Base-by-base conservation (phyloP, 2,113 vertebrate species). In the Bombycilla garrulus region DNA sequence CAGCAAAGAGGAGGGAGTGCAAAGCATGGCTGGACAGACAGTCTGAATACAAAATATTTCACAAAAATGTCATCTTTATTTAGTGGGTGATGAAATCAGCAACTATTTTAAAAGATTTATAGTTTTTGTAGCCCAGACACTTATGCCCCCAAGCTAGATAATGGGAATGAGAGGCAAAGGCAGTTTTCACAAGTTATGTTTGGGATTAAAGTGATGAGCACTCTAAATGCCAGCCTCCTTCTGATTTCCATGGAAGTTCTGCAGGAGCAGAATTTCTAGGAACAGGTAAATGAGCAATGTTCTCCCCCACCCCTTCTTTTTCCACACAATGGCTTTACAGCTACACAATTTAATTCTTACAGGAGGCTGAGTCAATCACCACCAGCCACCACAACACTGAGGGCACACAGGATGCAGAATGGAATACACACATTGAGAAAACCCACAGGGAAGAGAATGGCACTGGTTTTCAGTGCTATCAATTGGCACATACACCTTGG, bases 21-120 rank as follows among this genome's bases (percentile, higher is more conserved):
- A 92, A n/a, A 96, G 78, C 67, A 88, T 47, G 78, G 95, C 84
- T 95, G 91, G 78, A 95, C 71, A 88, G 90, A 96, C 79, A 90
- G 84, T 64, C 83, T 95, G 69, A 94, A 95, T 87, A 88, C 71
- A 95, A 96, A 74, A 76, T 81, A 95, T 87, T 69, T 85, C 79
- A 84, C 48, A 95, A 48, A 90, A 95, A 81, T 74, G 83, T 64
- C 94, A 84, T 93, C 86, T 95, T 94, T 96, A 94, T 95, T 96
- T 96, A 92, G 57, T 78, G 33, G 54, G 77, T 91, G 67, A 58
- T 79, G 77, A 92, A 91, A 95, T 60, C 92, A 51, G 71, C 90
- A 74, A 95, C 90, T 92, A 76, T 86, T 96, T 96, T 76, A 81
- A 79, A 85, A 91, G 84, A 93, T 87, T 94, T 78, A 88, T 80